A percentile compares a stretch with the other conserved stretches of the same genome.
These are phyloP conservation scores for Meteorus cinctellus DNA, from an alignment of 2,888 invertebrate genomes.

Conservation along the genomic window DNA sequence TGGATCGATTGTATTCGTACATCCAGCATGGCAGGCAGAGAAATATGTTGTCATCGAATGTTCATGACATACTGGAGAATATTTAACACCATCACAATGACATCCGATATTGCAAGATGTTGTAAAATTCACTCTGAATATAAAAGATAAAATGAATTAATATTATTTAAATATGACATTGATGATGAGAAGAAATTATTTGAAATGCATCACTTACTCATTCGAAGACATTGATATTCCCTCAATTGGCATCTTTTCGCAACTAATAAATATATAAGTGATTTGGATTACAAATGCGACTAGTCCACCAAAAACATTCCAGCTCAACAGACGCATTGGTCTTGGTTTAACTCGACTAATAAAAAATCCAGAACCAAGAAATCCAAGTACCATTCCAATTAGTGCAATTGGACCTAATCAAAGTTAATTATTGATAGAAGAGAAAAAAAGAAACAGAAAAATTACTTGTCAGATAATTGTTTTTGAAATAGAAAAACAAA, in stretches of 20 bases:
- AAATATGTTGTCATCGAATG: slow-evolving; percentile 78
- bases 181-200: neutral
- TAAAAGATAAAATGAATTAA: slow-evolving; percentile 9
- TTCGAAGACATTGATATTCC: slow-evolving; percentile 67
- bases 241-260: slow-evolving; percentile 70
- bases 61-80: slow-evolving; percentile 80
- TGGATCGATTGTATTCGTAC: slow-evolving; percentile 70
- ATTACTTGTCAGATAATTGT: neutral
- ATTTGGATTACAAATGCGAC: slow-evolving; percentile 76
- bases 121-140: slow-evolving; percentile 75
- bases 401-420: slow-evolving; percentile 75
- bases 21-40: slow-evolving; percentile 85
- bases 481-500: neutral
- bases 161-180: slow-evolving; percentile 10
- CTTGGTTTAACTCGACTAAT: slow-evolving; percentile 78
- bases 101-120: slow-evolving; percentile 77
- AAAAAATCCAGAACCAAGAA: slow-evolving; percentile 77
- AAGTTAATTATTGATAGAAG: neutral
- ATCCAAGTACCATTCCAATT: slow-evolving; percentile 77
- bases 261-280: slow-evolving; percentile 76
- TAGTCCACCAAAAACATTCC: slow-evolving; percentile 79
- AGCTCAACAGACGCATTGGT: slow-evolving; percentile 76
- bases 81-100: slow-evolving; percentile 77
- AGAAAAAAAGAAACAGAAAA: neutral
- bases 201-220: slow-evolving; percentile 61